Conservation (phyloP, 37 sponge, comb jelly and placozoan genomes). For the Chondrosia reniformis region DNA sequence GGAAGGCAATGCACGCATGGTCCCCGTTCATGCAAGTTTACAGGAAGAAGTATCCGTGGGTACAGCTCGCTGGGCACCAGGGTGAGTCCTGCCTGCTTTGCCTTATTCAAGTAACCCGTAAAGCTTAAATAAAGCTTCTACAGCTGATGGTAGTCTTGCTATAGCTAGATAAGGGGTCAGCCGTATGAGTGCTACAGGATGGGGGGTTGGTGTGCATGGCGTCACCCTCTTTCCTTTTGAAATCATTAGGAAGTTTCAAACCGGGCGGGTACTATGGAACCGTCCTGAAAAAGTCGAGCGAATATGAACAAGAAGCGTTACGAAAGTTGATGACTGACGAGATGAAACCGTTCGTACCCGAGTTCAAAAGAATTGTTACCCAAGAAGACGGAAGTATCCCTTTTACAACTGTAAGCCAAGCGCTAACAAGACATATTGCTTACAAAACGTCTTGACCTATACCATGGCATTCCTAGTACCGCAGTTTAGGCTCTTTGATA, state of each 20-base stretch:
- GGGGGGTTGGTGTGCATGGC: no score
- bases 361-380: slow-evolving; percentile 60
- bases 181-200: no score
- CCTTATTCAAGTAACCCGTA: background rate
- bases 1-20: slow-evolving; percentile 75
- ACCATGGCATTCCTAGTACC: no score
- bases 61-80: slow-evolving; percentile 97
- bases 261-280: slow-evolving; percentile 85
- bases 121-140: background rate
- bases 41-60: slow-evolving; percentile 95
- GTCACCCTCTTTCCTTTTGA: no score
- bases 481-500: no score
- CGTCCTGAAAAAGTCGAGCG: slow-evolving; percentile 83
- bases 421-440: no score
- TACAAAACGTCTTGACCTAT: no score
- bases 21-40: slow-evolving; percentile 98
- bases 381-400: slow-evolving; percentile 79
- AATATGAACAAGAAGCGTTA: slow-evolving; percentile 64
- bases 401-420: no score
- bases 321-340: slow-evolving; percentile 56
- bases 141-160: no score
- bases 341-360: slow-evolving; percentile 77
- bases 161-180: no score
- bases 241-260: slow-evolving; percentile 78
- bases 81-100: slow-evolving; percentile 42